Conservation (phyloP, 2,888 invertebrate species). For the Corbicula japonica region DNA sequence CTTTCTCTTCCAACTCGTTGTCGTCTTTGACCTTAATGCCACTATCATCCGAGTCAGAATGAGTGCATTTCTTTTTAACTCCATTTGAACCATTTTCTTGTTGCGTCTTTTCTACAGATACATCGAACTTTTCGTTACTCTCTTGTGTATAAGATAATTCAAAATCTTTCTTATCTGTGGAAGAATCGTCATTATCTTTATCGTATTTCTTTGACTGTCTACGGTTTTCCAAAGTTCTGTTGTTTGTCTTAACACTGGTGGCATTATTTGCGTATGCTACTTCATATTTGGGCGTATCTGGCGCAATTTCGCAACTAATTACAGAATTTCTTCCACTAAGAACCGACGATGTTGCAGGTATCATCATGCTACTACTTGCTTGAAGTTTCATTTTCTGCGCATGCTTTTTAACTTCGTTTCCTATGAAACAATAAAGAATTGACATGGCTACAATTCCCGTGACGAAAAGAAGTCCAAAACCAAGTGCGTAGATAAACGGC, state of each 20-base stretch:
- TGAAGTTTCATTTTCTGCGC: conserved; percentile 35
- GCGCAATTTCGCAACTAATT: conserved; percentile 11
- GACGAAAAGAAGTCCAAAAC: conserved; percentile 48
- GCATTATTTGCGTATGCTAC: conserved; percentile 9
- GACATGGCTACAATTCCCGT: conserved; percentile 46
- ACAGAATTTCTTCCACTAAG: neutral
- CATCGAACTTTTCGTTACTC: neutral
- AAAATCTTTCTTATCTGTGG: conserved; percentile 28
- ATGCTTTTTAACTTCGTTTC: conserved; percentile 50
- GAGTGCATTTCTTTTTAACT: conserved; percentile 4
- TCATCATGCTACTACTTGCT: conserved; percentile 21
- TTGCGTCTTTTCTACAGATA: neutral
- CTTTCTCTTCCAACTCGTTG: neutral
- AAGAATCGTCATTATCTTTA: conserved; percentile 27
- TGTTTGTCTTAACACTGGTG: too few species aligned
- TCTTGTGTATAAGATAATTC: conserved; percentile 34
- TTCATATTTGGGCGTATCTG: conserved; percentile 4
- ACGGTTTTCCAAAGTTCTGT: neutral
- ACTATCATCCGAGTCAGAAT: conserved; percentile 53
- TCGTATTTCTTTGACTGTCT: neutral
- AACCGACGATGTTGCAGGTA: conserved; percentile 52
- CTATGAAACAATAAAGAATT: conserved; percentile 57
- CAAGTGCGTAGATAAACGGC: conserved; percentile 59
- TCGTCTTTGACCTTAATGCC: conserved; percentile 47
- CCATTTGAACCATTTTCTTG: neutral